phyloP scores from a whole-genome alignment of 1,140 invertebrate species.

The Drosophila virilis region DNA sequence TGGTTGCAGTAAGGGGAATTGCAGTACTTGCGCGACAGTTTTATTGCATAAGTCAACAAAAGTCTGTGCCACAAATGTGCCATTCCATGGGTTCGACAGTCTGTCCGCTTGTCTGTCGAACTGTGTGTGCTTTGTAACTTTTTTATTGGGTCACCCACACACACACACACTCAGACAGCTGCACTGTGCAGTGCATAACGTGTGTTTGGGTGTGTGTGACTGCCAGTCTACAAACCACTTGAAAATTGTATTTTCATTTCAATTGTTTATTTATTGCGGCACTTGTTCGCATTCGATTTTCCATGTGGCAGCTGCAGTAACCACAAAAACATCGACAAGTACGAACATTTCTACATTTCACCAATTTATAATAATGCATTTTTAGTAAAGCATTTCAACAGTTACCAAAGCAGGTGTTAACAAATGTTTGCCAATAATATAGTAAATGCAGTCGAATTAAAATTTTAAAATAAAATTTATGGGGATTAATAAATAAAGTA shows the following conservation, averaged over 20 bases:
- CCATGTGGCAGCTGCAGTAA: slow-evolving; percentile 47
- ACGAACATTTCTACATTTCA: slow-evolving; percentile 36
- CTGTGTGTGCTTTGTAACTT: slow-evolving; percentile 42
- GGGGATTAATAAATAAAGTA: too few relatives aligned
- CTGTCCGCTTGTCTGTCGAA: slow-evolving; percentile 34
- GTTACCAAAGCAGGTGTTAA: slow-evolving; percentile 13
- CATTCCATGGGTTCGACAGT: slow-evolving; percentile 11
- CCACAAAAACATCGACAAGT: slow-evolving; percentile 29
- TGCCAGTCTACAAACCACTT: slow-evolving; percentile 72
- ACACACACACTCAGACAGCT: slow-evolving; percentile 27
- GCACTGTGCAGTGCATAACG: slow-evolving; percentile 17
- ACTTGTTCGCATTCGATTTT: slow-evolving; percentile 82
- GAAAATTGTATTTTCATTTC: slow-evolving; percentile 83
- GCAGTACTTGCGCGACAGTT: slow-evolving; percentile 78
- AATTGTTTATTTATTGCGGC: slow-evolving; percentile 83
- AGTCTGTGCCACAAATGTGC: slow-evolving; percentile 76
- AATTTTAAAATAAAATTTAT: too few relatives aligned
- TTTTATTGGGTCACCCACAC: slow-evolving; percentile 74
- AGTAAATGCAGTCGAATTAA: too few relatives aligned
- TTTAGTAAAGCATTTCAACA: slow-evolving; percentile 16
- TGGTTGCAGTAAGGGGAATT: slow-evolving; percentile 44
- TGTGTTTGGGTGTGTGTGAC: slow-evolving; percentile 48
- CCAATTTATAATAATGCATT: slow-evolving; percentile 45
- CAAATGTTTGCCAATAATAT: background rate
- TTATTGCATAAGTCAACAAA: slow-evolving; percentile 82